Evolutionary conservation across 2,888 invertebrate genomes (phyloP), one percentile per base, ranked within the genome.

Genomic region (Rhorus exstirpatorius): DNA sequence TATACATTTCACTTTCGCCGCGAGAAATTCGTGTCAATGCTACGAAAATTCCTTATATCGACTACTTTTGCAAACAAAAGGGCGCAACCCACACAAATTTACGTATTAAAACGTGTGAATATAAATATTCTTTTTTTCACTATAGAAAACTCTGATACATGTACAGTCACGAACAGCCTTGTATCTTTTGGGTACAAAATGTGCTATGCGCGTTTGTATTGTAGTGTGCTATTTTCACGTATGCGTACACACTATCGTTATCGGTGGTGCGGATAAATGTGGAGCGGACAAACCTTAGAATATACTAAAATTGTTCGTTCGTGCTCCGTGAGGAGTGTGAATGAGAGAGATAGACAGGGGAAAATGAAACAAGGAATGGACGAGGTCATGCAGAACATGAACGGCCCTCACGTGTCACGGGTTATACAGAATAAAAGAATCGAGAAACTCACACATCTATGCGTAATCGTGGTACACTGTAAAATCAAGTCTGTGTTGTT

Each of bases 1-100:
- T n/a, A n/a, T n/a, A n/a, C 58, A 60, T 81, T 81, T 71, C 67
- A 70, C 76, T 81, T 76, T 81, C 65, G 70, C 81, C 51, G 35
- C 65, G 41, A 65, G 65, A 77, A 77, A 77, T 77, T 72, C n/a
- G 67, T 76, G 75, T 76, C 70, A 58, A 55, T 63, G 55, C n/a
- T 58, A 63, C 10, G 17, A 55, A 80, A 65, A 75, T 63, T 53
- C 12, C 21, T 10, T 49, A 14, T 72, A 60, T 61, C 21, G 41
- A n/a, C 21, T 51, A n/a, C 41, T 61, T 8, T 19, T 51, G 19
- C 61, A 41, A 61, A 21, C 61, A 38, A 41, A 41, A 41, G 6
- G 21, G 12, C 21, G 38, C 41, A 41, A 60, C n/a, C n/a, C 14
- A 14, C 46, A 17, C 14, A 14, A 3, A 3, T 46, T 1, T 46